Evolutionary conservation across 2,888 invertebrate species (phyloP), one percentile per base, ranked within the genome.

Genomic region (Congeria kusceri): DNA sequence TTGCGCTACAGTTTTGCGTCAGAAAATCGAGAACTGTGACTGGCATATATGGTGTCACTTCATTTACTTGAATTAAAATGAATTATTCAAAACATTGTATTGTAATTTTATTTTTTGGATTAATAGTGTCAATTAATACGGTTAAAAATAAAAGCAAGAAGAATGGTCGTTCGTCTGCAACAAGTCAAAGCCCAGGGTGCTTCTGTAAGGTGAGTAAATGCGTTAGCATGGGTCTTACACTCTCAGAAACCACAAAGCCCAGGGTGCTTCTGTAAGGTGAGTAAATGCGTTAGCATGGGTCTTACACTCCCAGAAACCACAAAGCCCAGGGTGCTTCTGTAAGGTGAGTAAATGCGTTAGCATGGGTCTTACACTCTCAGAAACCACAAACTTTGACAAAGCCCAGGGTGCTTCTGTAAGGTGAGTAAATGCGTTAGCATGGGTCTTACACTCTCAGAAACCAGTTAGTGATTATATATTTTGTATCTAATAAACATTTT

Each of bases 181-280:
- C 39, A 39, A 39, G 4, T 39, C 39, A 39, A 39, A 39, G 39
- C 39, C 39, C 39, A 71, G 83, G 87, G 39, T 91, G 91, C 78
- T 91, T 91, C 80, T 91, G 91, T 67, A 90, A 90, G 91, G 91
- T 91, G 81, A 84, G 63, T 15, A 27, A 27, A 62, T 3, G 15
- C 3, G 39, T 39, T 39, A 15, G 1, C 15, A 39, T 15, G 9
- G 39, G 39, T 39, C 32, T 7, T 7, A 9, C 32, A 32, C 4
- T 7, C 32, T 32, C 32, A 7, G 32, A 32, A 32, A 32, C n/a
- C n/a, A n/a, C 39, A 39, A 39, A 39, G 39, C 39, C 39, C 39
- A 71, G 83, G 87, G 39, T 91, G 91, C 78, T 91, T 91, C 80
- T 91, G 91, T 67, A 90, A 90, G 91, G 91, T 91, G 81, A 84